Evolutionary conservation across 2,113 vertebrate species (phyloP).

Genomic region (Nanorana parkeri): DNA sequence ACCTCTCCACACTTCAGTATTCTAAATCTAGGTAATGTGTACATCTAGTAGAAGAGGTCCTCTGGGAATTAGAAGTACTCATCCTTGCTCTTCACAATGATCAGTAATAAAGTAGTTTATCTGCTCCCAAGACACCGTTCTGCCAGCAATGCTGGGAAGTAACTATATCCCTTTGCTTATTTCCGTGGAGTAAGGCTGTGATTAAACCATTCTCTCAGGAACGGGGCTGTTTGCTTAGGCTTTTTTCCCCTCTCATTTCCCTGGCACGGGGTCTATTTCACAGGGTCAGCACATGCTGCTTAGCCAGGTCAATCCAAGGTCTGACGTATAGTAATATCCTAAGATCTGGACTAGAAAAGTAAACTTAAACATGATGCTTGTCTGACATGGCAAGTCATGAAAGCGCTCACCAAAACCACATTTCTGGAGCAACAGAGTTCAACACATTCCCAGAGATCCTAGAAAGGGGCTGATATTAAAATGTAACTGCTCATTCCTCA

Average conservation of each 20-base stretch:
- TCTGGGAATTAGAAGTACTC: background rate
- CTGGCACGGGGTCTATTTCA: constrained; percentile 19
- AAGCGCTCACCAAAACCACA: background rate
- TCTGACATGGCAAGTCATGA: background rate
- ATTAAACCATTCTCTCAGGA: constrained; percentile 43
- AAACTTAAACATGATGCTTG: background rate
- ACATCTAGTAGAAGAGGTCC: background rate
- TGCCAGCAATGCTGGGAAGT: constrained; percentile 61
- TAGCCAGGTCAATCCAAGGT: constrained; percentile 25
- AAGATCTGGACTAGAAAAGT: background rate
- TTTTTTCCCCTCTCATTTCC: background rate
- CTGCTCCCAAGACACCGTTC: constrained; percentile 56
- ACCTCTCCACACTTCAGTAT: background rate
- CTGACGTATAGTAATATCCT: background rate
- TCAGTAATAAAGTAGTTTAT: constrained; percentile 41
- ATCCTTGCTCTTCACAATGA: background rate
- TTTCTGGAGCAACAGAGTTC: background rate
- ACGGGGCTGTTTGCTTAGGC: constrained; percentile 28
- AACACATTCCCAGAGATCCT: constrained; percentile 3
- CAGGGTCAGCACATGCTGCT: constrained; percentile 41
- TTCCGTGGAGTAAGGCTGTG: constrained; percentile 61
- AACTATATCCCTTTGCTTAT: constrained; percentile 65
- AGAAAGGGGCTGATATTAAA: background rate
- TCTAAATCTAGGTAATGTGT: background rate
- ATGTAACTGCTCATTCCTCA: too few relatives aligned